Conservation (phyloP, 2,888 invertebrate species). For the Platycheirus rosarum region DNA sequence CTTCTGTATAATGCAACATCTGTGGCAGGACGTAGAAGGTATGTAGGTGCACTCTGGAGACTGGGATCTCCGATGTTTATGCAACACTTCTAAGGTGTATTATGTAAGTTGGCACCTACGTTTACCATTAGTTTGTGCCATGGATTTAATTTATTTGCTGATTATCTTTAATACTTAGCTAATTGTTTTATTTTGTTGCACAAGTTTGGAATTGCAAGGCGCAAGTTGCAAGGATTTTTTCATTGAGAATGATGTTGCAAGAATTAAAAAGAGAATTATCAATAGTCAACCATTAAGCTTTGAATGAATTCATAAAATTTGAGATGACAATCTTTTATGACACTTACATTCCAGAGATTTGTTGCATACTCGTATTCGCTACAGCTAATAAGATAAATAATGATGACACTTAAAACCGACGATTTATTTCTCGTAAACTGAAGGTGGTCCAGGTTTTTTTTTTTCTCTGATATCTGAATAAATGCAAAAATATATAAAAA, state of each 20-base stretch:
- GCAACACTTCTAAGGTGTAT: conserved; percentile 8
- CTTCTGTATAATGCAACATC: conserved; percentile 38
- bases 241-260: no score
- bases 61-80: conserved; percentile 1
- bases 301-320: no score
- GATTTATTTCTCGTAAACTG: background rate
- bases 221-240: no score
- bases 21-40: background rate
- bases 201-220: background rate
- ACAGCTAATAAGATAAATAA: no score
- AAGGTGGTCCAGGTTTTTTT: background rate
- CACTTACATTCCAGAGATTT: no score
- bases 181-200: conserved; percentile 21
- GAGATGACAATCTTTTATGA: no score
- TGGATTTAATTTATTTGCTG: conserved; percentile 23
- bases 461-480: background rate
- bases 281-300: no score
- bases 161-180: conserved; percentile 23
- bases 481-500: background rate
- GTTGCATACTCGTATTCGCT: no score
- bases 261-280: no score
- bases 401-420: no score
- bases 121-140: conserved; percentile 20
- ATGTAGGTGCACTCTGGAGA: background rate
- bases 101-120: background rate